Evolutionary conservation across 2,888 invertebrate genomes (phyloP), one percentile per base, ranked within the genome.

Genomic region (Aphidius colemani): DNA sequence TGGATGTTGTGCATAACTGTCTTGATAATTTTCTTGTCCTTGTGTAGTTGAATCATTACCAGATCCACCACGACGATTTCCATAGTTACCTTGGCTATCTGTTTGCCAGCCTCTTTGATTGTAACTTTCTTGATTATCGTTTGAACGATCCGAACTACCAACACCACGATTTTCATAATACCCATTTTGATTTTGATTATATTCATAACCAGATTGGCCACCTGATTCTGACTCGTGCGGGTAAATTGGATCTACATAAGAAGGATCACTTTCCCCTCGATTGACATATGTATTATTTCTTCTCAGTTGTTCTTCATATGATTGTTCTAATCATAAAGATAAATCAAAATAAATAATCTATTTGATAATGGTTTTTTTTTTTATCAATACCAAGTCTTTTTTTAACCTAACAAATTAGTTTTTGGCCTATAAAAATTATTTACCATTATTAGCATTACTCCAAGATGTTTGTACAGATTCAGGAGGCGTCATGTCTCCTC

Each of bases 1-100:
- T 2, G 85, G 84, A 62, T 82, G 79, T 6, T 84, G 83, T 39
- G 83, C 82, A 69, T 85, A 86, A 71, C 84, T 86, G 66, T 84
- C 84, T 2, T 83, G 80, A 69, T 83, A 81, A 53, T 68, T 65
- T 61, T 67, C 69, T 7, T 68, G 67, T 41, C 66, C 68, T 48
- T 39, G 55, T 48, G 2, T 44, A 53, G 53, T n/a, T 8, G 13
- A 59, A 51, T 13, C 50, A 7, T 61, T 53, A 45, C 53, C 53
- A 41, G 57, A 58, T 6, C 44, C 57, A 7, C 64, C 65, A 10
- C 59, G 63, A 30, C 63, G 59, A 9, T 65, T 18, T 10, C 59
- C 58, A 5, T 30, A 30, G 5, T 30, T 30, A 30, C 44, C 18
- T 3, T 48, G 56, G 18, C 51, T 53, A 10, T 69, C 65, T 51